Conservation (phyloP, 2,113 vertebrate species). For the Labrus mixtus region DNA sequence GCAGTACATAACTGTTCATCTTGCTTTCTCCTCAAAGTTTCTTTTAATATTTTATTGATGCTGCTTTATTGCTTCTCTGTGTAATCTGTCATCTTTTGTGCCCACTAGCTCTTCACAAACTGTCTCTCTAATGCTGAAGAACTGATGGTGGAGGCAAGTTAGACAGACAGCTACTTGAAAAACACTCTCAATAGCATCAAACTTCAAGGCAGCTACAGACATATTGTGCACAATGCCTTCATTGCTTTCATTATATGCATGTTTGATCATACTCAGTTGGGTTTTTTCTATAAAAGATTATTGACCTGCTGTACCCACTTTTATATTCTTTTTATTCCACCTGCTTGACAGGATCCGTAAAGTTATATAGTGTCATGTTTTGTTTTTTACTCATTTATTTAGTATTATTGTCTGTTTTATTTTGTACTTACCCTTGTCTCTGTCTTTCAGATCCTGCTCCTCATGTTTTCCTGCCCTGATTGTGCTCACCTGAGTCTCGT, state of each 20-base stretch:
- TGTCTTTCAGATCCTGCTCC: too few relatives aligned
- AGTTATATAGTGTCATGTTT: too few relatives aligned
- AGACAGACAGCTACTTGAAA: slow-evolving; percentile 25
- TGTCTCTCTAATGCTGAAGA: slow-evolving; percentile 18
- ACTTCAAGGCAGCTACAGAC: neutral
- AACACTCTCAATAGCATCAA: slow-evolving; percentile 13
- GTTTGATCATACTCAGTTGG: neutral
- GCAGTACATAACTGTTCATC: slow-evolving; percentile 1
- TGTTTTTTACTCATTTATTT: too few relatives aligned
- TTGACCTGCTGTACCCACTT: neutral
- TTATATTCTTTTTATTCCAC: too few relatives aligned
- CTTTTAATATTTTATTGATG: slow-evolving; percentile 30
- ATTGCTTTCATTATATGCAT: neutral
- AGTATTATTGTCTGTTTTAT: too few relatives aligned
- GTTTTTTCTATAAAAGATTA: neutral
- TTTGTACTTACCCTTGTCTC: too few relatives aligned
- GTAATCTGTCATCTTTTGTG: slow-evolving; percentile 33
- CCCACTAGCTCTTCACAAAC: neutral
- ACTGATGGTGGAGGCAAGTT: slow-evolving; percentile 24
- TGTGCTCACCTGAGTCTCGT: too few relatives aligned
- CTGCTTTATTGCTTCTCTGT: slow-evolving; percentile 1
- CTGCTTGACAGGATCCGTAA: too few relatives aligned
- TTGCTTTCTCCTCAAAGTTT: slow-evolving; percentile 10
- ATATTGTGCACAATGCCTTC: too few relatives aligned
- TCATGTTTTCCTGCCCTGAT: too few relatives aligned